A percentile compares a stretch with the other conserved stretches of the same genome.
phyloP scores from a whole-genome alignment of 2,797 vertebrate genomes.

The Telmatherina bonti region DNA sequence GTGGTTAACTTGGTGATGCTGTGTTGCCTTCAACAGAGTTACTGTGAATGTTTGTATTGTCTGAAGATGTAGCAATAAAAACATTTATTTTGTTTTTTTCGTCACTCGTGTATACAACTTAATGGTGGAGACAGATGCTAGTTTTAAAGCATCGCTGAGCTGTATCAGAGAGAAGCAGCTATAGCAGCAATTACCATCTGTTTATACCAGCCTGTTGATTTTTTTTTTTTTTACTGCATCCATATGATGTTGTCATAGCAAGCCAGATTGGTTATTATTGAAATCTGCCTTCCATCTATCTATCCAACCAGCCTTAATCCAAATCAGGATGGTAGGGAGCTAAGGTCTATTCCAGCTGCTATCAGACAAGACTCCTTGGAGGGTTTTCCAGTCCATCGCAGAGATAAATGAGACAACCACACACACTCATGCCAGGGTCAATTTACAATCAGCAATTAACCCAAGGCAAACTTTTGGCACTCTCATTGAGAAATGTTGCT shows the following conservation, averaged over 20 bases:
- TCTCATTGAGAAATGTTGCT: too few species aligned
- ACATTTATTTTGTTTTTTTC: slow-evolving; percentile 26
- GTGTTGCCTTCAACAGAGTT: slow-evolving; percentile 22
- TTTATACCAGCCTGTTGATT: slow-evolving; percentile 51
- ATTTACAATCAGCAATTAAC: too few species aligned
- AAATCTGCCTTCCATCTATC: slow-evolving; percentile 16
- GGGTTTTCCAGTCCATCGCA: too few species aligned
- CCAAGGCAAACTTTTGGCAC: too few species aligned
- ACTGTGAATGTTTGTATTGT: slow-evolving; percentile 19
- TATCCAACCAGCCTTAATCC: too few species aligned
- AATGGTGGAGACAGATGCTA: slow-evolving; percentile 77
- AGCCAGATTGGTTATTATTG: slow-evolving; percentile 35
- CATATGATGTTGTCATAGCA: slow-evolving; percentile 52
- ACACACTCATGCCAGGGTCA: too few species aligned
- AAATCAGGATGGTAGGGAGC: too few species aligned
- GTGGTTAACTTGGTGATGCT: slow-evolving; percentile 9
- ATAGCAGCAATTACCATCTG: slow-evolving; percentile 81
- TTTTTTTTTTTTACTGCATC: slow-evolving; percentile 27
- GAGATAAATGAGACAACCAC: too few species aligned
- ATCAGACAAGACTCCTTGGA: too few species aligned
- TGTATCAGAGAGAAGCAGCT: slow-evolving; percentile 64
- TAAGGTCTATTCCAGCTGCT: too few species aligned
- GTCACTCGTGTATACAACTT: slow-evolving; percentile 46
- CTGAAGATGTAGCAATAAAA: slow-evolving; percentile 22
- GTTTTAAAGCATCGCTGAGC: slow-evolving; percentile 74